These are phyloP conservation scores for Chaunax sp. DNA, from an alignment of 2,797 vertebrate genomes.

Conservation along the genomic window DNA sequence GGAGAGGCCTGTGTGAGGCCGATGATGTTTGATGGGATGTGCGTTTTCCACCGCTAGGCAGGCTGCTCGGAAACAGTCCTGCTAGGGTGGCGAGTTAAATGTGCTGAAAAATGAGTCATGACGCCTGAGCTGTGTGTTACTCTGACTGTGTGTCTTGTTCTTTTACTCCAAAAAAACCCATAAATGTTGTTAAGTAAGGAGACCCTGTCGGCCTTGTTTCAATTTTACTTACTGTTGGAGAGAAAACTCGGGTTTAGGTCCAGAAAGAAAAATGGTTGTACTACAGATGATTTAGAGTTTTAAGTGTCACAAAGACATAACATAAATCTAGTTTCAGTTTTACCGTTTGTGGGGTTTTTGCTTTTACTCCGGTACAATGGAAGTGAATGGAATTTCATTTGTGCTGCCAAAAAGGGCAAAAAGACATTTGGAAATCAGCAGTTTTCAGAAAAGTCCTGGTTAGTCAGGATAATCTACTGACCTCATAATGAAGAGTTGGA, in stretches of 20 bases:
- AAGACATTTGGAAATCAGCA: constrained; percentile 1
- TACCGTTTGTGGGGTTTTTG: not conserved
- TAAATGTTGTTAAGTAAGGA: constrained; percentile 23
- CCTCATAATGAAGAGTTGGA: constrained; percentile 7
- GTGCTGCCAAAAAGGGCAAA: constrained; percentile 1
- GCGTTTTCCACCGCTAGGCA: constrained; percentile 67
- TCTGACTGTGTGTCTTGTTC: constrained; percentile 33
- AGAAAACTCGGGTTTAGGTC: constrained; percentile 18
- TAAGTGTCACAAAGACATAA: constrained; percentile 12
- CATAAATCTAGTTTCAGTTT: constrained; percentile 11
- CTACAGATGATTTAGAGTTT: constrained; percentile 36
- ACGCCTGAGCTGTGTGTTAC: constrained; percentile 36
- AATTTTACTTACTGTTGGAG: constrained; percentile 35
- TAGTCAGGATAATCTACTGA: constrained; percentile 15
- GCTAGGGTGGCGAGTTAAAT: constrained; percentile 65
- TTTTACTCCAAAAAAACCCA: constrained; percentile 23
- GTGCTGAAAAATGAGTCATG: constrained; percentile 63
- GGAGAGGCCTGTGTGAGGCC: constrained; percentile 49
- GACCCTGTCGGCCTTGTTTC: constrained; percentile 18
- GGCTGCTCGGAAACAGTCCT: constrained; percentile 56
- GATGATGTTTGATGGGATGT: constrained; percentile 59
- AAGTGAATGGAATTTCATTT: not conserved
- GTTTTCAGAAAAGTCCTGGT: constrained; percentile 10
- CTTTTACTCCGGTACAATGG: not conserved
- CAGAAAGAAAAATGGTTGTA: constrained; percentile 7